Evolutionary conservation across 2,888 invertebrate genomes (phyloP), one percentile per base, ranked within the genome.

Genomic region (Chironomus tentans): DNA sequence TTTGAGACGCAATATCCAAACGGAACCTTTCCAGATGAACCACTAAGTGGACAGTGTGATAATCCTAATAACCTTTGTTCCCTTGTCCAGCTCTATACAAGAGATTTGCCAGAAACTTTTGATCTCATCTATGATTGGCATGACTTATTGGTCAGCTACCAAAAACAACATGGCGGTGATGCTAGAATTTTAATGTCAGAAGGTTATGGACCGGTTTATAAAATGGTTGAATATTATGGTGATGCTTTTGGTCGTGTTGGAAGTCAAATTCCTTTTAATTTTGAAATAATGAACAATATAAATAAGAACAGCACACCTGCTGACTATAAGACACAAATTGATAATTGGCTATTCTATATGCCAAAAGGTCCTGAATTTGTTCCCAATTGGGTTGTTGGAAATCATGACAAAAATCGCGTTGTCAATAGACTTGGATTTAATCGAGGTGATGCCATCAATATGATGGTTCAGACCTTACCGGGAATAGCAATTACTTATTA

Each of bases 381-480:
- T 50, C 70, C 90, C 0, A 90, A 90, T 80, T 90, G 90, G 90
- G 90, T 90, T 82, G 90, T 89, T 75, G 91, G 91, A 4, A 91
- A 91, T 81, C 91, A 91, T 79, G 91, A 91, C 81, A 85, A 89
- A 78, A 84, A 85, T 76, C 85, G 91, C 76, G 86, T 89, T 80
- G 88, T 87, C 0, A 85, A 87, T 0, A 87, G 91, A 0, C 87
- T 89, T 79, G 90, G 91, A 0, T 81, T 82, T 2, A 87, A 88
- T 79, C 87, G 90, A 80, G 87, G 90, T 0, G 91, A 92, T 77
- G 89, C 89, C 0, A 82, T 91, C 38, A 90, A 89, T 80, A 86
- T 89, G 80, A 81, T 93, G 71, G 86, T 87, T 78, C 84, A 90
- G 81, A 81, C 91, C 70, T 84, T 93, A 6, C 91, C 91, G 0